Base-by-base conservation (phyloP, 2,888 invertebrate genomes). In the Drosophila nigricruria region DNA sequence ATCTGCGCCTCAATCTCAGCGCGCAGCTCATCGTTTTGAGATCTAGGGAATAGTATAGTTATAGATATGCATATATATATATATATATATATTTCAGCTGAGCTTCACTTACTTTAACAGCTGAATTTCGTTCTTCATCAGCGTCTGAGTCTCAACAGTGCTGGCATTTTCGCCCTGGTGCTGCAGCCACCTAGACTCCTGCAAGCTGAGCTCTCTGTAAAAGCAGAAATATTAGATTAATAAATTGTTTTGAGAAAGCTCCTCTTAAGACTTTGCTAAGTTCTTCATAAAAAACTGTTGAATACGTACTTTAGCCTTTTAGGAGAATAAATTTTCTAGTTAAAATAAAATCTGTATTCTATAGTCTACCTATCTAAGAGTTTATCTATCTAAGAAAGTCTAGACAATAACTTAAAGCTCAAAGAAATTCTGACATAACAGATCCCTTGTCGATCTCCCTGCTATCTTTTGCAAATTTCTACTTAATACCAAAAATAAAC, bases 1-100 rank as follows among this genome's bases (percentile, higher is more conserved):
- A 97, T 96, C 92, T 97, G 97, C 66, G 97, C 97, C n/a, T 97
- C 94, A 70, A 98, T 95, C 93, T 98, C 98, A 62, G 96, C 95
- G 65, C 96, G 96, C 72, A 98, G 92, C 61, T 94, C 93, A 90
- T 94, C 94, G 80, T 94, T 94, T 87, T 94, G 94, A 53, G 94
- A 92, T 84, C 94, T 94, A 10, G 16, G 5, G 27, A 43, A 4
- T 0, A 1, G 18, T 2, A 5, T 2, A 20, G 4, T 38, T 47
- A 50, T 18, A n/a, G 10, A 10, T 12, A 23, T 27, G 6, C 9
- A 5, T 25, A 30, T 18, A 10, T 6, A 20, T 14, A 23, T 23
- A 16, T 2, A 23, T 18, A 18, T 18, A 9, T 18, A 5, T 36
- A 16, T n/a, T 6, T 16, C 8, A 16, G 6, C n/a, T 16, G 16